Evolutionary conservation across 2,113 vertebrate species (phyloP).

Genomic region (Acrocephalus arundinaceus): DNA sequence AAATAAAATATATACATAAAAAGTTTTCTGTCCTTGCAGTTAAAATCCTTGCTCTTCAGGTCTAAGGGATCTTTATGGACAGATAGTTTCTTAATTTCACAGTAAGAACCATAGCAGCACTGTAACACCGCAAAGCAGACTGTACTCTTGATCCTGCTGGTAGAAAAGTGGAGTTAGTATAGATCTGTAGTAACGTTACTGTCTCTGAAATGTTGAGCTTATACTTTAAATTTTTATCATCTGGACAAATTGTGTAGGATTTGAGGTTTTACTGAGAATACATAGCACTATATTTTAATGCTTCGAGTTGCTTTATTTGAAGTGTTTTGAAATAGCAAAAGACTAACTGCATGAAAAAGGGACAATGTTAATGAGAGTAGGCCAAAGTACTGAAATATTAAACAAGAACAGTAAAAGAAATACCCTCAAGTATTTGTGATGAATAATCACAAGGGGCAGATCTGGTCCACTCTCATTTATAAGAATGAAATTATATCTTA

Average conservation of each 20-base stretch:
- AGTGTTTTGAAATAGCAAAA: background rate
- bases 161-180: background rate
- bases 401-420: background rate
- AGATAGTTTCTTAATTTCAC: background rate
- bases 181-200: background rate
- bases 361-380: background rate
- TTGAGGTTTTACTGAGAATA: background rate
- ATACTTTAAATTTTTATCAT: background rate
- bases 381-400: background rate
- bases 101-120: background rate
- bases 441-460: background rate
- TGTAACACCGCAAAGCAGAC: background rate
- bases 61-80: background rate
- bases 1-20: background rate
- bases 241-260: background rate
- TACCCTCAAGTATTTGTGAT: background rate
- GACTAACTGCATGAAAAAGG: background rate
- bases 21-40: background rate
- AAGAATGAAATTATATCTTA: background rate
- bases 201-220: background rate
- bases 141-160: background rate
- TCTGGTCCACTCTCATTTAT: background rate
- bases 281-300: background rate
- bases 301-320: background rate
- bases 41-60: background rate